These are phyloP conservation scores for Calameuta pallipes DNA, from an alignment of 2,888 invertebrate species.

Conservation along the genomic window DNA sequence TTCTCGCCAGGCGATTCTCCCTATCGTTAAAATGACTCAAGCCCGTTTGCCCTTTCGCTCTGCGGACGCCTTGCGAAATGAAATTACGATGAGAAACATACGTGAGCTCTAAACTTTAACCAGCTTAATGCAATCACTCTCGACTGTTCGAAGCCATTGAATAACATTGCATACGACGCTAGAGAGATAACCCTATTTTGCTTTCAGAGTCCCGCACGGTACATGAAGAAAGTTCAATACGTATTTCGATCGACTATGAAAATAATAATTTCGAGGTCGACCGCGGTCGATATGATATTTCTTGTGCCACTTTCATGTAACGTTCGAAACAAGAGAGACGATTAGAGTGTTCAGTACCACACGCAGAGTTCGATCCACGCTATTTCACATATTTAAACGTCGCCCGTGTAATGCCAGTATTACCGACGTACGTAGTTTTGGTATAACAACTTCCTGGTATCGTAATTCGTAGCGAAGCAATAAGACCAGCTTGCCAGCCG, in stretches of 20 bases:
- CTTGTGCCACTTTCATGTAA: not conserved
- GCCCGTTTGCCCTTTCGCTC: no score
- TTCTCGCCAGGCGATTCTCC: no score
- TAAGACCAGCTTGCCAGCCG: constrained; percentile 3
- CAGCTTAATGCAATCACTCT: not conserved
- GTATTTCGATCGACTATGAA: not conserved
- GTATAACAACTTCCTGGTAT: constrained; percentile 32
- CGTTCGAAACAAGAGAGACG: not conserved
- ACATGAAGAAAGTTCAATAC: not conserved
- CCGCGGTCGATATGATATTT: not conserved
- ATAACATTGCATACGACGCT: not conserved
- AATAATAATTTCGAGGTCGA: not conserved
- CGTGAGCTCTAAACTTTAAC: not conserved
- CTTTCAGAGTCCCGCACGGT: not conserved
- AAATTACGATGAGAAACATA: not conserved
- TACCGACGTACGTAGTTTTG: constrained; percentile 27
- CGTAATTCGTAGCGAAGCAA: constrained; percentile 34
- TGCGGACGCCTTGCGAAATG: not conserved
- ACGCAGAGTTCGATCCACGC: not conserved
- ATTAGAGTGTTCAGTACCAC: not conserved
- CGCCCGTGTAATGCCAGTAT: not conserved
- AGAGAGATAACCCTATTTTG: not conserved
- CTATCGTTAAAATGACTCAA: no score
- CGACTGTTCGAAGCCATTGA: not conserved
- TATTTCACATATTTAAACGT: not conserved